These are phyloP conservation scores for Zosterops borbonicus DNA, from an alignment of 2,113 vertebrate species.

Conservation along the genomic window DNA sequence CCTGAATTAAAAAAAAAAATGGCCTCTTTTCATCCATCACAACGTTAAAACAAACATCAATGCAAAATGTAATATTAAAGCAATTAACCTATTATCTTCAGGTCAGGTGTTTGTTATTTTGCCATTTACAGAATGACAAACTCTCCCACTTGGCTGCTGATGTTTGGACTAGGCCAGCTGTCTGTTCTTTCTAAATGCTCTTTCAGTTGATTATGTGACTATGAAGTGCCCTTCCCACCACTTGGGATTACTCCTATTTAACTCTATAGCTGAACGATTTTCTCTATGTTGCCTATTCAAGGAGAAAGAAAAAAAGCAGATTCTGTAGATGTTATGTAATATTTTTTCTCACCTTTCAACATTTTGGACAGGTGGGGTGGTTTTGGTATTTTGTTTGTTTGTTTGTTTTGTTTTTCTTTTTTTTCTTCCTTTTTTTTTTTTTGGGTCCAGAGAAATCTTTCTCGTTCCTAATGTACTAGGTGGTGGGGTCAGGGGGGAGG, in stretches of 20 bases:
- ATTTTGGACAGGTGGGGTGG: background rate
- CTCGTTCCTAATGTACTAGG: background rate
- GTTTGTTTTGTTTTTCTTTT: too few relatives aligned
- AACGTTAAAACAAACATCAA: constrained; percentile 51
- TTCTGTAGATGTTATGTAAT: background rate
- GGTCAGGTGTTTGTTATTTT: constrained; percentile 48
- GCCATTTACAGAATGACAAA: constrained; percentile 52
- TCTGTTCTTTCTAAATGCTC: constrained; percentile 51
- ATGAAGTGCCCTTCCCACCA: background rate
- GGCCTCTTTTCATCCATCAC: constrained; percentile 27
- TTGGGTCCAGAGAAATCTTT: background rate
- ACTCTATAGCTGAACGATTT: background rate
- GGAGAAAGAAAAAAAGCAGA: background rate
- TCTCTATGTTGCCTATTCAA: background rate
- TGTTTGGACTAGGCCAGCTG: constrained; percentile 30
- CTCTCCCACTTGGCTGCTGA: constrained; percentile 39
- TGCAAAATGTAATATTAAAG: constrained; percentile 61
- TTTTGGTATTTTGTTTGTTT: too few relatives aligned
- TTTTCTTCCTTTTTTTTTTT: too few relatives aligned
- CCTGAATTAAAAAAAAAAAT: background rate
- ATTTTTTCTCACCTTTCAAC: background rate
- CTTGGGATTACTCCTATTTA: constrained; percentile 25
- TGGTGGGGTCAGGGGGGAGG: too few relatives aligned
- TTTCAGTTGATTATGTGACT: constrained; percentile 38
- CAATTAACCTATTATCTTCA: constrained; percentile 69